A percentile compares a stretch with the other conserved stretches of the same genome.
Conservation (phyloP, 2,113 vertebrate species). For the Crotalus horridus region DNA sequence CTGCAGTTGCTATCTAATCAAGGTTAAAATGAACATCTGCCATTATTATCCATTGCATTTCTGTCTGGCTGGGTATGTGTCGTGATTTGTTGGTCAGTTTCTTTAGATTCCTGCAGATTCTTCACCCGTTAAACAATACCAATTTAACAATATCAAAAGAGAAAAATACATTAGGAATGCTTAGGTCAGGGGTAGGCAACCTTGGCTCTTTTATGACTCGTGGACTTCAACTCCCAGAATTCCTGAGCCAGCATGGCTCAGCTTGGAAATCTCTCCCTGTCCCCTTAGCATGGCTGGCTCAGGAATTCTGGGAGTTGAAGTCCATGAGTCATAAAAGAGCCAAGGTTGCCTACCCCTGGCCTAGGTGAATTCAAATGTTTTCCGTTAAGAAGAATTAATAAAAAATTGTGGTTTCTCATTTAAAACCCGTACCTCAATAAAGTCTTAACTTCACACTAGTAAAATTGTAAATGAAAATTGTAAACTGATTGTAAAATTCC, state of each 20-base stretch:
- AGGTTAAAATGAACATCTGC: background rate
- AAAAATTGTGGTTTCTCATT: background rate
- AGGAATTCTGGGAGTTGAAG: no score
- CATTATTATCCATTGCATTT: background rate
- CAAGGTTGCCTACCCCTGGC: no score
- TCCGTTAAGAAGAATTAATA: background rate
- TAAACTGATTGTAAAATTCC: background rate
- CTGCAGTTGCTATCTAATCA: background rate
- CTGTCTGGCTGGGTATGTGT: background rate
- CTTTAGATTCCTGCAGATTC: background rate
- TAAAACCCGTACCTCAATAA: background rate
- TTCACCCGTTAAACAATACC: background rate
- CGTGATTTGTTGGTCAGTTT: background rate
- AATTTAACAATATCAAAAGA: background rate
- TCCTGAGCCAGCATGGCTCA: no score
- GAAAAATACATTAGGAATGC: background rate
- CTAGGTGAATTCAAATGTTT: background rate
- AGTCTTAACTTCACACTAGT: background rate
- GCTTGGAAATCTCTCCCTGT: no score
- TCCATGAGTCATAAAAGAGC: no score
- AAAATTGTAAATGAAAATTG: background rate
- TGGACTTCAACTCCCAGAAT: no score
- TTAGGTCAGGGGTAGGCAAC: background rate
- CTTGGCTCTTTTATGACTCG: no score
- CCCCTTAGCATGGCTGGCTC: no score